A percentile compares a stretch with the other conserved stretches of the same genome.
phyloP scores from a whole-genome alignment of 2,797 vertebrate genomes.

The Nyctibius grandis region DNA sequence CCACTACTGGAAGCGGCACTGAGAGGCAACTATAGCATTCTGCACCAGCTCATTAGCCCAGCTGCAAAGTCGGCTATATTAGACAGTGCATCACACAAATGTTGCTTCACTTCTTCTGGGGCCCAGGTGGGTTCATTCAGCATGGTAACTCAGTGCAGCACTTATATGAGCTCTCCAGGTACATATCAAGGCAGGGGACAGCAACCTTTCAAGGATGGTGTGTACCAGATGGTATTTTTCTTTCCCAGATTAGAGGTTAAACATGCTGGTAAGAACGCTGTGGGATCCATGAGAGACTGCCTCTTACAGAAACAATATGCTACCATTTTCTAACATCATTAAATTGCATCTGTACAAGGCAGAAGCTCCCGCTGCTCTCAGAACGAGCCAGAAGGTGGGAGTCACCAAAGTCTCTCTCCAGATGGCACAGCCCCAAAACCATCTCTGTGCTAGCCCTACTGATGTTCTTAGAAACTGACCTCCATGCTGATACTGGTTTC shows the following conservation, averaged over 20 bases:
- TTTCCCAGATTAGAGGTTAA: slow-evolving; percentile 57
- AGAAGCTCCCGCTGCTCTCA: slow-evolving; percentile 51
- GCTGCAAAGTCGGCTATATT: background rate
- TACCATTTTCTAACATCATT: slow-evolving; percentile 63
- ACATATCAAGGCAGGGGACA: background rate
- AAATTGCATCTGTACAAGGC: slow-evolving; percentile 51
- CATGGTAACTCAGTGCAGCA: background rate
- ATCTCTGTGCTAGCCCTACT: background rate
- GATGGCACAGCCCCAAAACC: slow-evolving; percentile 46
- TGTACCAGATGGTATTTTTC: slow-evolving; percentile 55
- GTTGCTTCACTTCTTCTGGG: background rate
- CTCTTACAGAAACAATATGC: slow-evolving; percentile 63
- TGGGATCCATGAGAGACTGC: slow-evolving; percentile 49
- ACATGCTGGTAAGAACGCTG: slow-evolving; percentile 36
- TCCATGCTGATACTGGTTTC: background rate
- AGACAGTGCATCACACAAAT: background rate
- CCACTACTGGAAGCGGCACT: background rate
- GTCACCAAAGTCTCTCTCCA: slow-evolving; percentile 25
- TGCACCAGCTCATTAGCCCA: background rate
- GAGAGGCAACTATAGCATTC: background rate
- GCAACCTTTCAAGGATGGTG: slow-evolving; percentile 41
- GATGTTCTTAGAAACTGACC: slow-evolving; percentile 30
- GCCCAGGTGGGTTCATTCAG: background rate
- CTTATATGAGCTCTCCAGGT: slow-evolving; percentile 19
- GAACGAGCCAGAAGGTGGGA: slow-evolving; percentile 54